Conservation (phyloP, 2,797 vertebrate species). For the Takifugu rubripes region DNA sequence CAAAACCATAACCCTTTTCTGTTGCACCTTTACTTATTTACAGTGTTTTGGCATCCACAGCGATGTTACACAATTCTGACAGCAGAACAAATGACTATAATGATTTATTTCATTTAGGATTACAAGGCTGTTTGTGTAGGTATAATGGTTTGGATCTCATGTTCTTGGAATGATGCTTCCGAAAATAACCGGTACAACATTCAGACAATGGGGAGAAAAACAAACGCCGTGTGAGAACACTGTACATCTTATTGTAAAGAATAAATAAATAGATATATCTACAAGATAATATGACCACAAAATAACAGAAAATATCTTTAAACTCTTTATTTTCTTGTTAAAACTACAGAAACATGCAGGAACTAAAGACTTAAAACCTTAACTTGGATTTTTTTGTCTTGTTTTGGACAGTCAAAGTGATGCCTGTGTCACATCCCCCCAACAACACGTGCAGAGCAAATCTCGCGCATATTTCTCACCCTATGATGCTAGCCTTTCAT, state of each 20-base stretch:
- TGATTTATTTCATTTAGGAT: slow-evolving; percentile 34
- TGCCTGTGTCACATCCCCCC: slow-evolving; percentile 61
- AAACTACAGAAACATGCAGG: no score
- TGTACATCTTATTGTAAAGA: slow-evolving; percentile 21
- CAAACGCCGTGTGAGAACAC: neutral
- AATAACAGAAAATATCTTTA: slow-evolving; percentile 26
- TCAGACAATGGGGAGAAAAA: slow-evolving; percentile 16
- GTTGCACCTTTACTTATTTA: slow-evolving; percentile 30
- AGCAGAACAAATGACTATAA: slow-evolving; percentile 48
- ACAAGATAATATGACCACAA: slow-evolving; percentile 15
- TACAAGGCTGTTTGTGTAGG: slow-evolving; percentile 31
- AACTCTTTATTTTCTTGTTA: no score
- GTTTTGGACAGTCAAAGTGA: slow-evolving; percentile 43
- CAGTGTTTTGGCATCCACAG: slow-evolving; percentile 35
- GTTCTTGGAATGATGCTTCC: slow-evolving; percentile 46
- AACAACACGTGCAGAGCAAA: slow-evolving; percentile 21
- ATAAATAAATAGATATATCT: slow-evolving; percentile 14
- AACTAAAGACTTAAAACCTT: no score
- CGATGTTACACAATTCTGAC: slow-evolving; percentile 30
- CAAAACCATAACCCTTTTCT: slow-evolving; percentile 21
- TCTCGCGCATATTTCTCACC: slow-evolving; percentile 32
- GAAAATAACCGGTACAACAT: slow-evolving; percentile 36
- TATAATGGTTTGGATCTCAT: slow-evolving; percentile 38
- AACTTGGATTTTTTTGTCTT: neutral
- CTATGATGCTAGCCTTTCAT: slow-evolving; percentile 51